Base-by-base conservation (phyloP, 2,797 vertebrate genomes). In the Enteromius viviparus region DNA sequence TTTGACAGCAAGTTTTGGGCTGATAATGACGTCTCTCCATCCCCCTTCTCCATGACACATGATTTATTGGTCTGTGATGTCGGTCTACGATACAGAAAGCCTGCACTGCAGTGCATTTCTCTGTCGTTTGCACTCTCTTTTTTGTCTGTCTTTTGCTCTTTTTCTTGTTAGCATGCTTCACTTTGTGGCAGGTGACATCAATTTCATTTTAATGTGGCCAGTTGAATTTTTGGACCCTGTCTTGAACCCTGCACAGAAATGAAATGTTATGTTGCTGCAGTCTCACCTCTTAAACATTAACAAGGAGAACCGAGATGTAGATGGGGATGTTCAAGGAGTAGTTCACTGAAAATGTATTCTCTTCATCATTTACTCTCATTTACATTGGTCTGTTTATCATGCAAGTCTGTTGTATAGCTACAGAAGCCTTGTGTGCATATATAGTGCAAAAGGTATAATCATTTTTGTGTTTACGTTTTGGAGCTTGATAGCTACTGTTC, bases 51-150 rank as follows among this genome's bases (percentile, higher is more conserved):
- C 66, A 34, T 72, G 40, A 49, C 72, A 42, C 23, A 55, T 64
- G 42, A 60, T 76, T 58, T 34, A 80, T 76, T 45, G 37, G 37
- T 32, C 6, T 3, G 21, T 9, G 19, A 74, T 76, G 19, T 68
- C 5, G 12, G 23, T 78, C n/a, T 55, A 15, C 47, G 37, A 80
- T 68, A 37, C 29, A 21, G 19, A 65, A 60, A 79, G 55, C 40
- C 70, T 74, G 77, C 76, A 79, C 82, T 80, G 83, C 83, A 68
- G 83, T 55, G 49, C 37, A 6, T 49, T 60, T 78, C 53, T 71
- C 26, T 60, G 42, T 77, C 49, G 19, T 77, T 21, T 53, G 17
- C 3, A 17, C 34, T 34, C 47, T 58, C 11, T 29, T 62, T 26
- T 26, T 72, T 23, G 49, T 66, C 11, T 42, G 8, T 26, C 55